Conservation (phyloP, 2,797 vertebrate genomes). For the Podargus strigoides region DNA sequence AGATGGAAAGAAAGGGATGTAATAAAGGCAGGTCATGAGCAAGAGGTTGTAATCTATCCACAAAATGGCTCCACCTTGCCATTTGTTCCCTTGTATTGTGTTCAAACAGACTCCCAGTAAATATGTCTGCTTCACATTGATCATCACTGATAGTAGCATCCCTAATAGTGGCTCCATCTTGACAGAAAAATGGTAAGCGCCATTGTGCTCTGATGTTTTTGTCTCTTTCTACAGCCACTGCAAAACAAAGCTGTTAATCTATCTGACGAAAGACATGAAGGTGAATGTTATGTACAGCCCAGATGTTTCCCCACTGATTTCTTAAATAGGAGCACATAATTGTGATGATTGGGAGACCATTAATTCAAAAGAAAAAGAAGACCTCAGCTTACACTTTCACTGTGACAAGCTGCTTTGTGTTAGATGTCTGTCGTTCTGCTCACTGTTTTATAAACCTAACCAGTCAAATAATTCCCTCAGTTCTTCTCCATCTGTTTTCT, state of each 20-base stretch:
- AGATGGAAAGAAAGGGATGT: slow-evolving; percentile 26
- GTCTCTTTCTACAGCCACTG: slow-evolving; percentile 36
- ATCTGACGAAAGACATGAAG: slow-evolving; percentile 46
- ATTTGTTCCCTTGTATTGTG: slow-evolving; percentile 50
- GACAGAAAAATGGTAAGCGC: slow-evolving; percentile 40
- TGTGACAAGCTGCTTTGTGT: neutral
- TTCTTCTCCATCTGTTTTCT: slow-evolving; percentile 28
- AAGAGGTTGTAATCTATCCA: slow-evolving; percentile 58
- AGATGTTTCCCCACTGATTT: slow-evolving; percentile 69
- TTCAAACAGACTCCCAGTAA: slow-evolving; percentile 24
- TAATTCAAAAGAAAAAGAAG: slow-evolving; percentile 23
- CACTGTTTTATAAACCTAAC: neutral
- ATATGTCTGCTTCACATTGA: slow-evolving; percentile 51
- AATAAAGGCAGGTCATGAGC: slow-evolving; percentile 35
- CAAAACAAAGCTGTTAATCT: slow-evolving; percentile 62
- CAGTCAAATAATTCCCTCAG: neutral
- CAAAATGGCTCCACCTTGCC: slow-evolving; percentile 24
- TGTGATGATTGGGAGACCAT: slow-evolving; percentile 5
- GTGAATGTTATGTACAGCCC: slow-evolving; percentile 20
- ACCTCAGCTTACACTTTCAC: neutral
- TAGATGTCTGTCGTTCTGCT: neutral
- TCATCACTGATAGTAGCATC: slow-evolving; percentile 42
- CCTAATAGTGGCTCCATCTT: slow-evolving; percentile 44
- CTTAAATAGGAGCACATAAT: slow-evolving; percentile 39
- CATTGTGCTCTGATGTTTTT: slow-evolving; percentile 16